Evolutionary conservation across 2,113 vertebrate species (phyloP).

Genomic region (Notothenia coriiceps): DNA sequence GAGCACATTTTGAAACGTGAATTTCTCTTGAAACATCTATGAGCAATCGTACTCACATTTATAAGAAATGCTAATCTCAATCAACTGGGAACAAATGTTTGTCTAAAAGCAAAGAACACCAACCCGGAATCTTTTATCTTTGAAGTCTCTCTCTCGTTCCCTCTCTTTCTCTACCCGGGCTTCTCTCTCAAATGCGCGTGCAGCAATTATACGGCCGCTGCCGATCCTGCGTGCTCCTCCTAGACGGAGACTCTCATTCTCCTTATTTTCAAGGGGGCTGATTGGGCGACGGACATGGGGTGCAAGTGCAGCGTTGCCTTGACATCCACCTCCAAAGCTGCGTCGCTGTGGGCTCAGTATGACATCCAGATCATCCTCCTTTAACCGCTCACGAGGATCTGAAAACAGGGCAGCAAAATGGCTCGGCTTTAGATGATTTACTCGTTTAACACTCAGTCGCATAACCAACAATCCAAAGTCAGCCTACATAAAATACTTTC

Average conservation of each 20-base stretch:
- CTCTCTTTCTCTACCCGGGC: conserved; percentile 90
- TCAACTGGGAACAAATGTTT: background rate
- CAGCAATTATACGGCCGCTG: conserved; percentile 94
- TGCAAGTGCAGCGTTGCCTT: conserved; percentile 85
- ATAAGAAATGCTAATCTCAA: background rate
- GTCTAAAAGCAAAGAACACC: conserved; percentile 34
- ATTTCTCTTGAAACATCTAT: background rate
- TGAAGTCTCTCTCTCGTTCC: conserved; percentile 93
- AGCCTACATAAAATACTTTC: background rate
- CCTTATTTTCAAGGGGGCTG: conserved; percentile 95
- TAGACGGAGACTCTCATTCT: conserved; percentile 90
- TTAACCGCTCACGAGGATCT: conserved; percentile 96
- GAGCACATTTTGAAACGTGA: too few relatives aligned
- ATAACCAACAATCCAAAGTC: background rate
- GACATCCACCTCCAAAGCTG: conserved; percentile 97
- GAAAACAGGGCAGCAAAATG: background rate
- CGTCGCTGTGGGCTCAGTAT: conserved; percentile 95
- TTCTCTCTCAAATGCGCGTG: conserved; percentile 93
- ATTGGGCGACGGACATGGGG: conserved; percentile 87
- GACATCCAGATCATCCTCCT: conserved; percentile 97
- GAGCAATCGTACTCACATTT: background rate
- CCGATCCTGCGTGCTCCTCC: conserved; percentile 92
- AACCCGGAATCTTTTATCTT: conserved; percentile 98
- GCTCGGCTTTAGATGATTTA: background rate
- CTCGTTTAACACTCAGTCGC: background rate